Conservation (phyloP, 2,113 vertebrate genomes). For the Pangasianodon gigas region DNA sequence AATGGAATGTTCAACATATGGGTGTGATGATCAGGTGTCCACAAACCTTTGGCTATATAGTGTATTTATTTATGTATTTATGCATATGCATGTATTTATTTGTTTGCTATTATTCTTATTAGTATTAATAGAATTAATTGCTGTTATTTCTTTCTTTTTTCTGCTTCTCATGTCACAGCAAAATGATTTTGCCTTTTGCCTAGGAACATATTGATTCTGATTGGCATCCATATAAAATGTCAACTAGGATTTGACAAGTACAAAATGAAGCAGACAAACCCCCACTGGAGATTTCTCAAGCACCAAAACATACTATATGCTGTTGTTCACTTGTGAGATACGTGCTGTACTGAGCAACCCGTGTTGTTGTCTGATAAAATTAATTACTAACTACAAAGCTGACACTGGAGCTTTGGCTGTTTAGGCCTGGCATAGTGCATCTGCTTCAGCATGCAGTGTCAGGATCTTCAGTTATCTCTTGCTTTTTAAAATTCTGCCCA, state of each 20-base stretch:
- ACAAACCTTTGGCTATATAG: background rate
- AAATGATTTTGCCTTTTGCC: conserved; percentile 65
- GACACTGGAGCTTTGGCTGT: conserved; percentile 60
- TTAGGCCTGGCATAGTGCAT: conserved; percentile 61
- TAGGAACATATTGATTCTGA: conserved; percentile 67
- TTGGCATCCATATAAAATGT: conserved; percentile 75
- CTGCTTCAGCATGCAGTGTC: background rate
- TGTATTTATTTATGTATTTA: background rate
- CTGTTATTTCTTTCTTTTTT: background rate
- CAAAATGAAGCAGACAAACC: conserved; percentile 70
- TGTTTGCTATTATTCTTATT: conserved; percentile 17
- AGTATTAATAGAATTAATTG: background rate
- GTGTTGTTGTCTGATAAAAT: conserved; percentile 74
- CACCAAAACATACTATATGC: conserved; percentile 66
- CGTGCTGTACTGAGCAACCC: conserved; percentile 67
- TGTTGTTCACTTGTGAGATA: conserved; percentile 69
- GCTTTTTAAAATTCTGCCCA: background rate
- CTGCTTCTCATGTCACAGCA: conserved; percentile 53
- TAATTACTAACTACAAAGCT: conserved; percentile 72
- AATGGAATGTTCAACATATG: background rate
- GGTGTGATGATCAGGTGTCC: background rate
- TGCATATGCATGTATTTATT: background rate
- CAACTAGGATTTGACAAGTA: conserved; percentile 75
- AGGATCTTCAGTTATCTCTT: too few species aligned
- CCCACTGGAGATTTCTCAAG: conserved; percentile 67